Conservation (phyloP, 2,888 invertebrate genomes). For the Ochlodes sylvanus region DNA sequence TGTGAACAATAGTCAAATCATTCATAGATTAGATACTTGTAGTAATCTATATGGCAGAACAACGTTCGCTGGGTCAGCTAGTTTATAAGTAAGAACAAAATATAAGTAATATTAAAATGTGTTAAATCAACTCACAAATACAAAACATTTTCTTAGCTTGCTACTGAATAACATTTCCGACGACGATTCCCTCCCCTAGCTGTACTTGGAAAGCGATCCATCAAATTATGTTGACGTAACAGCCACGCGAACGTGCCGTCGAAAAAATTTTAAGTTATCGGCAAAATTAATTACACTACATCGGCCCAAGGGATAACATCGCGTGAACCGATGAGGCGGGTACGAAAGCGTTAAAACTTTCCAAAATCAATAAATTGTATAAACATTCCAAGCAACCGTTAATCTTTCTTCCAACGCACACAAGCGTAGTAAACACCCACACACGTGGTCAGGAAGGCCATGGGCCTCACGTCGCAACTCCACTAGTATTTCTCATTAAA, state of each 20-base stretch:
- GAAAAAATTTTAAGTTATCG: conserved; percentile 40
- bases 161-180: conserved; percentile 1
- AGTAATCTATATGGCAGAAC: too few species aligned
- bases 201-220: conserved; percentile 29
- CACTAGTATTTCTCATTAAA: conserved; percentile 41
- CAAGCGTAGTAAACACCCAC: conserved; percentile 37
- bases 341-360: conserved; percentile 53
- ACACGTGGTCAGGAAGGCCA: conserved; percentile 40
- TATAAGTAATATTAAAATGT: too few species aligned
- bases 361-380: conserved; percentile 64
- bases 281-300: conserved; percentile 39
- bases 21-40: too few species aligned
- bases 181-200: conserved; percentile 21
- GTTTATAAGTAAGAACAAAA: too few species aligned
- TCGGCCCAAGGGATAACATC: conserved; percentile 35
- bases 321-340: conserved; percentile 41
- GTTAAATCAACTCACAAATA: too few species aligned
- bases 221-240: conserved; percentile 37
- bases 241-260: conserved; percentile 27
- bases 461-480: conserved; percentile 33
- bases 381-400: conserved; percentile 55
- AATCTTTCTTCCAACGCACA: conserved; percentile 54
- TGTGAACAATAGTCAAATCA: too few species aligned
- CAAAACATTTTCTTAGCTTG: not conserved
- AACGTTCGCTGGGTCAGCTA: too few species aligned